phyloP scores from a whole-genome alignment of 2,113 vertebrate species.

The Anolis carolinensis region DNA sequence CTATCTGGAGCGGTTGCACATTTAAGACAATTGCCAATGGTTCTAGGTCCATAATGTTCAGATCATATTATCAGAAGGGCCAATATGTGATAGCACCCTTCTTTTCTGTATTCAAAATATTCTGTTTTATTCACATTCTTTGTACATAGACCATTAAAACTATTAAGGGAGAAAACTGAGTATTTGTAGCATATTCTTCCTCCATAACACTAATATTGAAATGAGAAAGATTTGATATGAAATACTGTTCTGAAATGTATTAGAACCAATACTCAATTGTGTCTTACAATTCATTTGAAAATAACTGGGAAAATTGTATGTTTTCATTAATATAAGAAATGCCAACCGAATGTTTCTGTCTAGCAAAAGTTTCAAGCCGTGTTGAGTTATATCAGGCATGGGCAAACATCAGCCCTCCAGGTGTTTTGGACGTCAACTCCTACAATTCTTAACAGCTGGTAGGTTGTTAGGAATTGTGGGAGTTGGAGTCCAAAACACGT shows the following conservation, averaged over 20 bases:
- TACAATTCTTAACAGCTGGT: no score
- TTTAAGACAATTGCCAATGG: neutral
- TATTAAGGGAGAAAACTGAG: slow-evolving; percentile 25
- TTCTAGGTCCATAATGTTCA: neutral
- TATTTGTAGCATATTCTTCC: slow-evolving; percentile 9
- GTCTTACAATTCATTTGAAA: slow-evolving; percentile 27
- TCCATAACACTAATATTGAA: slow-evolving; percentile 37
- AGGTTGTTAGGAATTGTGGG: no score
- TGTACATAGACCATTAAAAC: slow-evolving; percentile 10
- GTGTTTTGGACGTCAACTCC: no score
- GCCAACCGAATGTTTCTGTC: neutral
- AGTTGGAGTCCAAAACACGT: no score
- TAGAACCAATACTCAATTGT: slow-evolving; percentile 36
- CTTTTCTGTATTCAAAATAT: slow-evolving; percentile 18
- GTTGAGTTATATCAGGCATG: neutral
- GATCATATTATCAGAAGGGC: neutral
- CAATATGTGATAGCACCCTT: neutral
- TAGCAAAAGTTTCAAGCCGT: neutral
- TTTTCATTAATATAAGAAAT: neutral
- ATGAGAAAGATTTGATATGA: slow-evolving; percentile 46
- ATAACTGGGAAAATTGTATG: neutral
- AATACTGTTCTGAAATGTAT: slow-evolving; percentile 56
- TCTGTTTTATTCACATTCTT: slow-evolving; percentile 19
- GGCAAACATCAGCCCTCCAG: no score
- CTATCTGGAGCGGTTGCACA: neutral